Conservation (phyloP, 2,113 vertebrate genomes). For the Promerops cafer region DNA sequence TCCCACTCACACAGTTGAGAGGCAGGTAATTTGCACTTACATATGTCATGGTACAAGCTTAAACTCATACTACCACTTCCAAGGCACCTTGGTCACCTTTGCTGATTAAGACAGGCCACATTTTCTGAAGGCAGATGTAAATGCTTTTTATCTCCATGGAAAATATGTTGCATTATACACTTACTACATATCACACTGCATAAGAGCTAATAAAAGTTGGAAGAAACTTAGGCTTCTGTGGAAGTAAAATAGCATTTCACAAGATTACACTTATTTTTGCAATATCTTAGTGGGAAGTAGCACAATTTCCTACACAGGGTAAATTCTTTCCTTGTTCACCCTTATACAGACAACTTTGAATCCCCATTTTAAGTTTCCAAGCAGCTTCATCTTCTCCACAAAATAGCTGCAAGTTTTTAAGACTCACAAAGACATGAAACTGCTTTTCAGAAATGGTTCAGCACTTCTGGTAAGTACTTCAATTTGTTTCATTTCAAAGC, state of each 20-base stretch:
- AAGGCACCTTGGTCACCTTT: not conserved
- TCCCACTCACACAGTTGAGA: not conserved
- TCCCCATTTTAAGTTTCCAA: not conserved
- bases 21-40: not conserved
- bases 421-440: not conserved
- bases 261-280: not conserved
- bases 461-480: not conserved
- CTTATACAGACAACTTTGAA: not conserved
- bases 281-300: not conserved
- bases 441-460: not conserved
- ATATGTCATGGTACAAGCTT: not conserved
- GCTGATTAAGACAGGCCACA: not conserved
- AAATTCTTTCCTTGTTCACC: not conserved
- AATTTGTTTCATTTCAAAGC: not conserved
- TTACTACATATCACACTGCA: not conserved
- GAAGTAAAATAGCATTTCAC: not conserved
- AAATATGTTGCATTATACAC: not conserved
- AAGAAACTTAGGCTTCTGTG: not conserved
- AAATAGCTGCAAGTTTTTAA: not conserved
- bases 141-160: not conserved
- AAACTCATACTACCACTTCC: not conserved
- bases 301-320: not conserved
- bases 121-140: not conserved
- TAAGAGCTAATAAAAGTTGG: not conserved
- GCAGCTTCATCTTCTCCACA: not conserved